Base-by-base conservation (phyloP, 2,888 invertebrate species). In the Bunonema sp. region DNA sequence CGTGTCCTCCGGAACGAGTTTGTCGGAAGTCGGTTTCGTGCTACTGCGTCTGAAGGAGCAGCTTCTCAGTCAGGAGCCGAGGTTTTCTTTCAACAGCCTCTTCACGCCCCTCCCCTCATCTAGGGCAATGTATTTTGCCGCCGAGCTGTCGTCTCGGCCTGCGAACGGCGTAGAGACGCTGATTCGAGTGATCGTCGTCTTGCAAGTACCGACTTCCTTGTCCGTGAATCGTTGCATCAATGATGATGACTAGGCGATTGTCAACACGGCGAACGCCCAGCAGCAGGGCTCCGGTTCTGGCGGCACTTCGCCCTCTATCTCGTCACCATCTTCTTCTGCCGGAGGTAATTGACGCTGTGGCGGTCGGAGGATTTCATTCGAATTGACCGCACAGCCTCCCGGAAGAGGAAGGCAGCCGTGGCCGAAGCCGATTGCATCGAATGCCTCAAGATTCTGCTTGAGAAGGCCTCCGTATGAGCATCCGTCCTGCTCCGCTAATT, bases 371-470 rank as follows among this genome's bases (percentile, higher is more conserved):
- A n/a, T n/a, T n/a, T n/a, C n/a, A n/a, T n/a, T n/a, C n/a, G n/a
- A n/a, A n/a, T n/a, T n/a, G n/a, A n/a, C n/a, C n/a, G n/a, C n/a
- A 15, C 30, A 30, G 15, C 16, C 30, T 30, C 16, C 4, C 8
- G 16, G 15, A 30, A 30, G 30, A 30, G 33, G 4, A 3, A n/a
- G 39, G 12, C 15, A 33, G n/a, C n/a, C n/a, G 48, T 59, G 8
- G 61, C 61, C 2, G 63, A 63, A 48, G 63, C 63, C 1, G 63
- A 63, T 42, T 59, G 60, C 37, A 56, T 63, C 37, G 63, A 63
- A 43, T 57, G 57, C 36, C 48, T 63, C 45, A 63, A 63, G 43
- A 39, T 63, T 19, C 43, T 63, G 19, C 42, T 63, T 5, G 56
- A 61, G 41, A 61, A 58, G 10, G 4, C 34, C 19, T 20, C 4